A percentile compares a stretch with the other conserved stretches of the same genome.
phyloP scores from a whole-genome alignment of 2,113 vertebrate species.

The Patagioenas fasciata region DNA sequence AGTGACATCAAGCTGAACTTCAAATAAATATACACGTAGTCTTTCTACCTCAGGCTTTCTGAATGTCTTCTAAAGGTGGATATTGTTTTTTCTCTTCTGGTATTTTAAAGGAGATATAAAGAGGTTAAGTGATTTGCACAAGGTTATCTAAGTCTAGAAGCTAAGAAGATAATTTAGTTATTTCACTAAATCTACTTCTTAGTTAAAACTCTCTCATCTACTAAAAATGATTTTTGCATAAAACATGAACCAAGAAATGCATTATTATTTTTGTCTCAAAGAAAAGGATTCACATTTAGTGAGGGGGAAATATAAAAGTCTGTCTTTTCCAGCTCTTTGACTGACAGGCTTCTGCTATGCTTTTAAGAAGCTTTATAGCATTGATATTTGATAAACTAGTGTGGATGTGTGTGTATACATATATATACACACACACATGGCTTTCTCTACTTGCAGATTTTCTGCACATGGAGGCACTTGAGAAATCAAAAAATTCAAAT shows the following conservation, averaged over 20 bases:
- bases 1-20: neutral
- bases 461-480: neutral
- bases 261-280: constrained; percentile 42
- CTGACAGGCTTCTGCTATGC: constrained; percentile 49
- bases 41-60: neutral
- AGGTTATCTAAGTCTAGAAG: constrained; percentile 13
- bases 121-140: neutral
- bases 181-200: neutral
- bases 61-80: neutral
- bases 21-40: neutral
- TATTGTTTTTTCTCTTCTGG: neutral
- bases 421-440: neutral
- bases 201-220: neutral
- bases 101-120: neutral
- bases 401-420: neutral
- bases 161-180: neutral
- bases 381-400: constrained; percentile 14
- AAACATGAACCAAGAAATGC: constrained; percentile 33
- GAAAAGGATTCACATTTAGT: constrained; percentile 27
- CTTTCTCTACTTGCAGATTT: neutral
- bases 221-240: constrained; percentile 26
- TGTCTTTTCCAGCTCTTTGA: constrained; percentile 40
- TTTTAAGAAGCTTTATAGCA: constrained; percentile 39
- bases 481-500: neutral
- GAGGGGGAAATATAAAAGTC: constrained; percentile 18